These are phyloP conservation scores for Zaprionus taronus DNA, from an alignment of 1,140 invertebrate species.

Conservation along the genomic window DNA sequence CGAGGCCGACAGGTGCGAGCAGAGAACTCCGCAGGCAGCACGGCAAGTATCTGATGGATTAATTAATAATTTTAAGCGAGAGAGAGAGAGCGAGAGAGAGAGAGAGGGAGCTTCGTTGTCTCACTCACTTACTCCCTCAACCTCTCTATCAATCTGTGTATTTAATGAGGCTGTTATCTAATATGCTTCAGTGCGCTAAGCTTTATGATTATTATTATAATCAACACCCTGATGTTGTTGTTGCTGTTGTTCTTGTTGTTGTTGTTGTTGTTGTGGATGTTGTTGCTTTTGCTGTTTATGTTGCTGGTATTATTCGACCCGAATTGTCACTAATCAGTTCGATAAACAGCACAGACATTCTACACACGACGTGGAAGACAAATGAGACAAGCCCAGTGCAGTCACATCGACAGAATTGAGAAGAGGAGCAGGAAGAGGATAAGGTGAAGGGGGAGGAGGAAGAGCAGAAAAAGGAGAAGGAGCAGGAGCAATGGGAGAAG, in stretches of 20 bases:
- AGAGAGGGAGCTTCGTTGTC: not conserved
- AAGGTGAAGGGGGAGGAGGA: too few relatives aligned
- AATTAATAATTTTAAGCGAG: not conserved
- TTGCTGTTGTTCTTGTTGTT: too few relatives aligned
- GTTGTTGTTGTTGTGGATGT: not conserved
- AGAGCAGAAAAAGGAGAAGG: not conserved
- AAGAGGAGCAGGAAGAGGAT: too few relatives aligned
- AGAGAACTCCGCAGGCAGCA: not conserved
- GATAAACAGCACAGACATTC: not conserved
- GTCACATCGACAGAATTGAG: too few relatives aligned
- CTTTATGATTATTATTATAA: not conserved
- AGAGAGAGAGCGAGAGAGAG: not conserved
- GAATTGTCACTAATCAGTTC: not conserved
- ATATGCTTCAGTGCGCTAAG: not conserved
- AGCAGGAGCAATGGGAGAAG: not conserved
- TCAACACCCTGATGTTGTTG: too few relatives aligned
- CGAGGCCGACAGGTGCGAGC: not conserved
- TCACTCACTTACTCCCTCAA: too few relatives aligned
- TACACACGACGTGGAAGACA: not conserved
- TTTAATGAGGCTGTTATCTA: conserved; percentile 1
- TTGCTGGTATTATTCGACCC: not conserved
- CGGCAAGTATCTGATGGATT: not conserved
- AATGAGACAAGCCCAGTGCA: not conserved
- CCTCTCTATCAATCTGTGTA: not conserved
- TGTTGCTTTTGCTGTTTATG: not conserved